Evolutionary conservation across 2,113 vertebrate genomes (phyloP).

Genomic region (Thunnus thynnus): DNA sequence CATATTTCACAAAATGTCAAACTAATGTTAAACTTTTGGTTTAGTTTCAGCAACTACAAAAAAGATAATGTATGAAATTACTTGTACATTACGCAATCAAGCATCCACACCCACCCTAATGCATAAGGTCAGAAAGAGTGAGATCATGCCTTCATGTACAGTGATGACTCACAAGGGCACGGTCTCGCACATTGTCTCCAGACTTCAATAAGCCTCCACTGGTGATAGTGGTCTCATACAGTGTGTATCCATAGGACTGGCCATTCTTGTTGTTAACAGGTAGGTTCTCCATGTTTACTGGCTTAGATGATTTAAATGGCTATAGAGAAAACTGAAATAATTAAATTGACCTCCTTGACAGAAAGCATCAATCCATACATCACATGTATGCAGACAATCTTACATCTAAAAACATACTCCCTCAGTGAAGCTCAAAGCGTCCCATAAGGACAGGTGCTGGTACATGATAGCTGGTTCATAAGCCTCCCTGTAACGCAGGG

Average conservation of each 20-base stretch:
- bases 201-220: constrained; percentile 87
- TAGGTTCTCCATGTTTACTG: constrained; percentile 96
- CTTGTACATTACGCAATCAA: neutral
- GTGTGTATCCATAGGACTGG: constrained; percentile 92
- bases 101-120: neutral
- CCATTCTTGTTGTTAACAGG: constrained; percentile 88
- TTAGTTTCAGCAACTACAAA: neutral
- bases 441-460: constrained; percentile 93
- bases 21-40: neutral
- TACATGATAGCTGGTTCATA: constrained; percentile 83
- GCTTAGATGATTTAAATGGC: constrained; percentile 87
- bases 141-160: neutral
- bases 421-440: constrained; percentile 85
- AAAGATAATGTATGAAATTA: neutral
- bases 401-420: constrained; percentile 80
- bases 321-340: constrained; percentile 60
- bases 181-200: constrained; percentile 87
- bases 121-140: neutral
- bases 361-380: neutral
- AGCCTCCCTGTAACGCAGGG: constrained; percentile 70
- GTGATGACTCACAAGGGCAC: constrained; percentile 87
- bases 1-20: neutral
- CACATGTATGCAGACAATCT: constrained; percentile 14
- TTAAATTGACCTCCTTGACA: neutral
- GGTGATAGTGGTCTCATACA: constrained; percentile 92